Conservation (phyloP, 2,797 vertebrate species). For the Meda fulgida region DNA sequence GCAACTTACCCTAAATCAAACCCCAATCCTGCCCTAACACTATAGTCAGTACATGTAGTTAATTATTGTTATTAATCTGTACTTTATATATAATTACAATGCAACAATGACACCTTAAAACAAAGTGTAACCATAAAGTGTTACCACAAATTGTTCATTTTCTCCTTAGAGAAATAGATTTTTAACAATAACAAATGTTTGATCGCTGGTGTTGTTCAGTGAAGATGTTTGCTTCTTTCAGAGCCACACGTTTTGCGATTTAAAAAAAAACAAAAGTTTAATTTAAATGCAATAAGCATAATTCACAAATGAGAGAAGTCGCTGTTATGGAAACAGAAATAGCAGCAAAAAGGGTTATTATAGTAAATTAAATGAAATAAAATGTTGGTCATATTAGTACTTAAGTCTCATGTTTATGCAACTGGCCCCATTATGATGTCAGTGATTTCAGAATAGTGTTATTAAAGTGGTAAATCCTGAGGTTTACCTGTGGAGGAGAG, state of each 20-base stretch:
- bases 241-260: not conserved
- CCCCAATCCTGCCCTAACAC: too few species aligned
- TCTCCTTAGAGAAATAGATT: not conserved
- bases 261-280: not conserved
- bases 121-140: too few species aligned
- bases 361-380: not conserved
- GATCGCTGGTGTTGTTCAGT: not conserved
- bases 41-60: too few species aligned
- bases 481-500: constrained; percentile 68
- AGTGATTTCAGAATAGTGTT: not conserved
- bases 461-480: not conserved
- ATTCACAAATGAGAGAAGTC: not conserved
- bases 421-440: too few species aligned
- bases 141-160: not conserved
- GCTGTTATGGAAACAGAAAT: not conserved
- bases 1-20: too few species aligned
- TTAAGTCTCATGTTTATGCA: not conserved
- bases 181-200: not conserved
- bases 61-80: too few species aligned
- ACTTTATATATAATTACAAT: too few species aligned
- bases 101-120: too few species aligned
- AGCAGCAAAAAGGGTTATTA: not conserved
- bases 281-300: not conserved
- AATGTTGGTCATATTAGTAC: not conserved
- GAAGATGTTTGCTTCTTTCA: not conserved